Evolutionary conservation across 2,888 invertebrate species (phyloP).

Genomic region (Therioaphis trifolii): DNA sequence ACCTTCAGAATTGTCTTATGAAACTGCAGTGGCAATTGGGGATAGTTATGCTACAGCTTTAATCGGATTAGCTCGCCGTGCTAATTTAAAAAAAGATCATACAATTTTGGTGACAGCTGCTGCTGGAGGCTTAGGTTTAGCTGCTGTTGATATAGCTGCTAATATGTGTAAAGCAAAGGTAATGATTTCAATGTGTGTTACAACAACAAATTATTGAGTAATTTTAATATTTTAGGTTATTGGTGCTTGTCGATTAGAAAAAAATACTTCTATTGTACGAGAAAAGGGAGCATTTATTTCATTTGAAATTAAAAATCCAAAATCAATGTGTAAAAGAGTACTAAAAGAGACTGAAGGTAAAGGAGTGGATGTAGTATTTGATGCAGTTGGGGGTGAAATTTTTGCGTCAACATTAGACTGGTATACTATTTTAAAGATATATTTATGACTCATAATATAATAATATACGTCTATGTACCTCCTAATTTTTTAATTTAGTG

Average conservation of each 20-base stretch:
- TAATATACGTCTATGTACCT: background rate
- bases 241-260: conserved; percentile 76
- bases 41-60: conserved; percentile 77
- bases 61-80: conserved; percentile 74
- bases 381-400: conserved; percentile 75
- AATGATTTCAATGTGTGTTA: conserved; percentile 1
- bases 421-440: conserved; percentile 69
- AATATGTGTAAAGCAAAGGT: conserved; percentile 77
- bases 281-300: conserved; percentile 76
- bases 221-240: conserved; percentile 72
- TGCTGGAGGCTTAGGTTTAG: conserved; percentile 75
- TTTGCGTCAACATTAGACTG: conserved; percentile 73
- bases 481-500: conserved; percentile 69
- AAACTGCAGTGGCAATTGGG: conserved; percentile 73
- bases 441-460: conserved; percentile 12
- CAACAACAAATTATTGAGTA: background rate
- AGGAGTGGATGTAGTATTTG: conserved; percentile 76
- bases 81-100: conserved; percentile 71
- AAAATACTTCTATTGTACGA: conserved; percentile 73
- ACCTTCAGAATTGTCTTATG: conserved; percentile 71
- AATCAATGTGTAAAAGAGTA: conserved; percentile 72
- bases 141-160: conserved; percentile 77
- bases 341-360: conserved; percentile 73
- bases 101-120: conserved; percentile 76
- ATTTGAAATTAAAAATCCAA: conserved; percentile 72